Conservation (phyloP, 2,113 vertebrate species). For the Lepisosteus osseus region DNA sequence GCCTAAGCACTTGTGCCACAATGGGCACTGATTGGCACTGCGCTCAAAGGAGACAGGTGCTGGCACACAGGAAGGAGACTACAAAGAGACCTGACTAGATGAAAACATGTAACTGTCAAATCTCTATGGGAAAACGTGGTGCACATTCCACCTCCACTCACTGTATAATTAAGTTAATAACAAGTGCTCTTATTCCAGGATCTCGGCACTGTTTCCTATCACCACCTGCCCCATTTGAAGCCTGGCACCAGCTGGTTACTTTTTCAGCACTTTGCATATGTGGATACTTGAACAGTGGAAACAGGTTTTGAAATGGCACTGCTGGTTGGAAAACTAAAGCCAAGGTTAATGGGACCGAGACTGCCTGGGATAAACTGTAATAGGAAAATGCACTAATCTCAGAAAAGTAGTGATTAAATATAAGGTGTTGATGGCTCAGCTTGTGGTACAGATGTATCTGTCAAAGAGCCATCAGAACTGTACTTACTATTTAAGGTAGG, state of each 20-base stretch:
- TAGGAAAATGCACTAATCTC: neutral
- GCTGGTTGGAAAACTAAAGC: conserved; percentile 4
- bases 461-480: neutral
- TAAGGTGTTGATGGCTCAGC: neutral
- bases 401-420: neutral
- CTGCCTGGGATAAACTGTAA: neutral
- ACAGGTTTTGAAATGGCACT: neutral
- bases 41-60: conserved; percentile 9
- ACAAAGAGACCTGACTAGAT: conserved; percentile 2
- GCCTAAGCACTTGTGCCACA: neutral
- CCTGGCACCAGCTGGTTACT: conserved; percentile 1
- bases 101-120: conserved; percentile 1
- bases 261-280: neutral
- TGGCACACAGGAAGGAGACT: neutral
- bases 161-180: conserved; percentile 14
- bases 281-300: conserved; percentile 8
- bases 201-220: neutral
- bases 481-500: too few relatives aligned
- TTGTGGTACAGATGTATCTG: neutral
- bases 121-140: neutral
- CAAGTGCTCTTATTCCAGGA: conserved; percentile 12
- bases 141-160: conserved; percentile 2
- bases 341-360: neutral
- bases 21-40: neutral
- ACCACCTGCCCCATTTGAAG: conserved; percentile 7